Evolutionary conservation across 2,113 vertebrate genomes (phyloP), one percentile per base, ranked within the genome.

Genomic region (Hyla sarda): DNA sequence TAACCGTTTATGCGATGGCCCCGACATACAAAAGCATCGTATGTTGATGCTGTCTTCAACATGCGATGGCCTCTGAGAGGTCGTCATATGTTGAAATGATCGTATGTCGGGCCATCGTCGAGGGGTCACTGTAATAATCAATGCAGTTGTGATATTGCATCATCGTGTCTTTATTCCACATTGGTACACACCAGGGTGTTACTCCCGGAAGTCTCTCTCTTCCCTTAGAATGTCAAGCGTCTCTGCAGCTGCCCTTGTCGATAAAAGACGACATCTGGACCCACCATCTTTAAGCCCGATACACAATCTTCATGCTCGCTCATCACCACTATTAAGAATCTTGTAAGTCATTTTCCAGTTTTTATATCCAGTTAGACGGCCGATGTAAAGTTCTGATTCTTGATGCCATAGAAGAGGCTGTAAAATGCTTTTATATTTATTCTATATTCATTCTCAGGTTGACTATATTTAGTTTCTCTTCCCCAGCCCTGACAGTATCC

Each of bases 171-270:
- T 32, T 76, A 52, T 77, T 65, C 11, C 25, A 37, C 34, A 32
- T 71, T 17, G 16, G 11, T 69, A 16, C 47, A 17, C 48, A 52
- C 45, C 54, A 47, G n/a, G 52, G 71, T 84, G 52, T 73, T 60
- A 74, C 71, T 84, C n/a, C 69, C 56, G 50, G 54, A 34, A 56
- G 32, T 84, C 16, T 84, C 67, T 83, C 34, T 83, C 8, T 84
- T 60, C 60, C 82, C 45, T 17, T 84, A 84, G 82, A 84, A 60
- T 8, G 9, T 41, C 19, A 19, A n/a, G 50, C 67, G 17, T 83
- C 32, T 28, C 69, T 32, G n/a, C 47, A 5, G 28, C 50, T 7
- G 10, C 30, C 2, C 37, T 11, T 83, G 23, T 74, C 30, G 28
- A 58, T 56, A 32, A 71, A 54, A 32, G n/a, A 13, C n/a, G 12